Evolutionary conservation across 2,888 invertebrate genomes (phyloP).

Genomic region (Leptopterna dolabrata): DNA sequence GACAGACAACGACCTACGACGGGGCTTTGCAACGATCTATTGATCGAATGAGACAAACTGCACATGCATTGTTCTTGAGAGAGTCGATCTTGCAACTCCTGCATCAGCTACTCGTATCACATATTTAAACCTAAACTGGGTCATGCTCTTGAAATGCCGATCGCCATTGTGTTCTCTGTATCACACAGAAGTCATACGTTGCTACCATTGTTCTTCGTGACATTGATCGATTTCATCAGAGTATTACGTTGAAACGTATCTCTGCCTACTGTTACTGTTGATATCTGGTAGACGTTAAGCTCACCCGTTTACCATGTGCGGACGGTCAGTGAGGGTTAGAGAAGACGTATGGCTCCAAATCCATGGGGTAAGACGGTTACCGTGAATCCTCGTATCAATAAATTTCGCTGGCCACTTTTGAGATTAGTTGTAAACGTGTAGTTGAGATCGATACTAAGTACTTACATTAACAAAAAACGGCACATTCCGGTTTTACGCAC

Average conservation of each 20-base stretch:
- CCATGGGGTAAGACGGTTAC: too few relatives aligned
- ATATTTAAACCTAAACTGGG: background rate
- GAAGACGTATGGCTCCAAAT: too few relatives aligned
- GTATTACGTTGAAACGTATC: too few relatives aligned
- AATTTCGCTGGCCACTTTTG: too few relatives aligned
- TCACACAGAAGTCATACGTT: background rate
- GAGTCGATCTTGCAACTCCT: background rate
- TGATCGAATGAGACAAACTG: background rate
- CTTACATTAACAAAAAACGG: background rate
- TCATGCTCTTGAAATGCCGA: background rate
- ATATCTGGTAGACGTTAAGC: too few relatives aligned
- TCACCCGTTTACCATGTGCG: too few relatives aligned
- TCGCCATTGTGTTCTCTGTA: background rate
- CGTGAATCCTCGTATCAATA: too few relatives aligned
- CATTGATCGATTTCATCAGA: background rate
- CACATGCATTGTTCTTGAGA: background rate
- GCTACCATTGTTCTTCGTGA: background rate
- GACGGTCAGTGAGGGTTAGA: too few relatives aligned
- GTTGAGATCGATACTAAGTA: too few relatives aligned
- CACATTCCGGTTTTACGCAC: background rate
- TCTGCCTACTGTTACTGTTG: too few relatives aligned
- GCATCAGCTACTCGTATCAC: background rate
- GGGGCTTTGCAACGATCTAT: background rate
- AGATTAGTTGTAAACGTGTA: too few relatives aligned
- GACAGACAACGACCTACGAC: background rate